phyloP scores from a whole-genome alignment of 2,113 vertebrate species.

The Petroica traversi region DNA sequence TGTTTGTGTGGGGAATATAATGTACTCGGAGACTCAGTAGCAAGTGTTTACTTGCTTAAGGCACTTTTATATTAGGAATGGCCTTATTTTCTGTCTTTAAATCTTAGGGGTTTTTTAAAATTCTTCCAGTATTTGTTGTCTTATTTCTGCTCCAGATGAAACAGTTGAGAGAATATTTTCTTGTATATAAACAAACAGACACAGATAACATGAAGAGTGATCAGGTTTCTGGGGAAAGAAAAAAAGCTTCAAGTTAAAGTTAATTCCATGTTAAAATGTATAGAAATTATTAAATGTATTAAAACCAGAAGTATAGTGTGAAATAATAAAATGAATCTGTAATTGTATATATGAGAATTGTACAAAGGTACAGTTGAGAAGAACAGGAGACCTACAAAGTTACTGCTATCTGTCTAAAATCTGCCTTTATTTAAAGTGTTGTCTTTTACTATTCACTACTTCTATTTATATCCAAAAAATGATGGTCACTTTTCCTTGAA shows the following conservation, averaged over 20 bases:
- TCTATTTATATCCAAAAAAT: neutral
- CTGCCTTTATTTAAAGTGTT: neutral
- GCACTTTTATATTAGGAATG: neutral
- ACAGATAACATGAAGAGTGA: neutral
- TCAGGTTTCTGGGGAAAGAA: neutral
- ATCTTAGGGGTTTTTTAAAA: neutral
- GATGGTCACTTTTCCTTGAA: neutral
- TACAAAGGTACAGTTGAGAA: neutral
- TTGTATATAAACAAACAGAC: neutral
- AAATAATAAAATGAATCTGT: neutral
- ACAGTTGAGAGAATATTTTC: neutral
- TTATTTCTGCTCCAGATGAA: neutral
- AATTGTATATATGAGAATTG: neutral
- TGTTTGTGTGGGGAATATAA: neutral
- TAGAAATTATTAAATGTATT: neutral
- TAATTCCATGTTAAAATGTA: neutral
- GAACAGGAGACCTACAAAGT: neutral
- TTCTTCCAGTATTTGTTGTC: neutral
- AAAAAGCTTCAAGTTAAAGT: neutral
- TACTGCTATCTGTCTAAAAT: neutral
- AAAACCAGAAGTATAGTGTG: neutral
- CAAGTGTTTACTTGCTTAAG: conserved; percentile 12
- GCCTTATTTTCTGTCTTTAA: neutral
- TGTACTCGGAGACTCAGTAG: neutral
- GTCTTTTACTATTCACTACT: neutral